Base-by-base conservation (phyloP, 2,797 vertebrate species). In the Paratrypauchen microcephalus region DNA sequence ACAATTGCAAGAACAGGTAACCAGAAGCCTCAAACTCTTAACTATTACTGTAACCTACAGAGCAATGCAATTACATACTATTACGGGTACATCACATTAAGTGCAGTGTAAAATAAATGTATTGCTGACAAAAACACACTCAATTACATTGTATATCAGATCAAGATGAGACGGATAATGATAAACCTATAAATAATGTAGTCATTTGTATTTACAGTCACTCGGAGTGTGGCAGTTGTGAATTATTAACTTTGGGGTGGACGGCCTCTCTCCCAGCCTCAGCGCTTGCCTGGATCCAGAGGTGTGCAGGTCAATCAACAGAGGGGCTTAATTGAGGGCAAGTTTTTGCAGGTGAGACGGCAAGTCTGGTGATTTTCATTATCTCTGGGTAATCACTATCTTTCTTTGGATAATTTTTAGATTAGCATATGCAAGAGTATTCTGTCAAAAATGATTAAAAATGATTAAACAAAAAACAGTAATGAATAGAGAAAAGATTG, bases 301-400 rank as follows among this genome's bases (percentile, higher is more conserved):
- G 69, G 70, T 71, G 70, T 74, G 66, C 52, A 45, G 85, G 85
- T 84, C 80, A 83, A 71, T 75, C 71, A 82, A 80, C 85, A 69
- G 82, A 88, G 75, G 32, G 65, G 55, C 83, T 83, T 82, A 88
- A 87, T 81, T 83, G 80, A 84, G 82, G 78, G 81, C 77, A 78
- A 70, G 69, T 56, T 84, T 81, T 73, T 77, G 57, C 75, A 72
- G 68, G 58, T 57, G 45, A 68, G 75, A 75, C 78, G 73, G 26
- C 24, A 48, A 63, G 73, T 81, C 83, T 65, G 52, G 39, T 55
- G 71, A 70, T 75, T 87, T 78, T 21, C 68, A 78, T 70, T 76
- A 76, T 76, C 69, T 65, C 66, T 24, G 74, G 79, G 77, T 70
- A 79, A 85, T 84, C 78, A 78, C 76, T 63, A 83, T 80, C 72